Conservation (phyloP, 2,113 vertebrate genomes). For the Hyla sarda region DNA sequence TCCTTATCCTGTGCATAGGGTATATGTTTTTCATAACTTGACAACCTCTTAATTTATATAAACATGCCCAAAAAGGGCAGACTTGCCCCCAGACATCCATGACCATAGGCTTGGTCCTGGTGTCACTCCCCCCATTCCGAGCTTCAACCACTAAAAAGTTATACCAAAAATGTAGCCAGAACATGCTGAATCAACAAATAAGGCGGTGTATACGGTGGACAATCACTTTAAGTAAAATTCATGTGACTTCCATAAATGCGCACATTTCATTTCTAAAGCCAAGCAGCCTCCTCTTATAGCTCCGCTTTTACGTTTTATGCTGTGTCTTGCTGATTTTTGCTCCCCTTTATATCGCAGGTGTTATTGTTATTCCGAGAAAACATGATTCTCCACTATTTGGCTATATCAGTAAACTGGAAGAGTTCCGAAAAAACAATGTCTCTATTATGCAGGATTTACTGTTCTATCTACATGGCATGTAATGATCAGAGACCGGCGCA, state of each 20-base stretch:
- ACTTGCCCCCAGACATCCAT: too few relatives aligned
- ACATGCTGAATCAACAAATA: too few relatives aligned
- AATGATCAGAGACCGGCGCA: background rate
- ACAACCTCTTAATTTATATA: too few relatives aligned
- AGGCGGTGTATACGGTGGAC: background rate
- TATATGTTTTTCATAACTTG: too few relatives aligned
- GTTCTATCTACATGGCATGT: background rate
- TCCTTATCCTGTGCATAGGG: too few relatives aligned
- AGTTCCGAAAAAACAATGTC: conserved; percentile 31
- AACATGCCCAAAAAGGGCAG: too few relatives aligned
- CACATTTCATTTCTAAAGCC: background rate
- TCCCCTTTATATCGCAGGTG: conserved; percentile 34
- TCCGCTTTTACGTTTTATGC: background rate
- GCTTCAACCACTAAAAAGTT: too few relatives aligned
- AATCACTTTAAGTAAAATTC: background rate
- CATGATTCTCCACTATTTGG: conserved; percentile 15
- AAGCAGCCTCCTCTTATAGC: background rate
- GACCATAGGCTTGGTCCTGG: too few relatives aligned
- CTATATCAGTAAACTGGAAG: conserved; percentile 32
- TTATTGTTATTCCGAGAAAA: conserved; percentile 25
- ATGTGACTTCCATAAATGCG: background rate
- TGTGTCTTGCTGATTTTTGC: background rate
- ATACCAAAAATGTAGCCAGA: too few relatives aligned
- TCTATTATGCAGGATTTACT: conserved; percentile 31
- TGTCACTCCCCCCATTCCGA: too few relatives aligned